Evolutionary conservation across 1,140 invertebrate species (phyloP).

Genomic region (Asbolus verrucosus): DNA sequence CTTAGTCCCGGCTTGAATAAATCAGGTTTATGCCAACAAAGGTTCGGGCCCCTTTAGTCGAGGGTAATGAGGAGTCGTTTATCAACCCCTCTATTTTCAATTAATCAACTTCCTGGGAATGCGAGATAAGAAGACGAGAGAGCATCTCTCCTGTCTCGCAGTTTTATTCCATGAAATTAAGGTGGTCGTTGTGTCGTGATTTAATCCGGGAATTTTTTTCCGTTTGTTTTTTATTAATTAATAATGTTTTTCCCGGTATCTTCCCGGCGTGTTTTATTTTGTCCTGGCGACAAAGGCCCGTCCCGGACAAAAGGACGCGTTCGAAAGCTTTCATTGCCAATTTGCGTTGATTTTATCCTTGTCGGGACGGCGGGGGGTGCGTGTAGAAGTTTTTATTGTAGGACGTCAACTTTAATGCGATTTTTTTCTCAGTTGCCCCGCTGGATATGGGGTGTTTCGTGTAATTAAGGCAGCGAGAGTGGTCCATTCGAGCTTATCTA

Average conservation of each 20-base stretch:
- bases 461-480: too few relatives aligned
- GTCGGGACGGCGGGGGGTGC: too few relatives aligned
- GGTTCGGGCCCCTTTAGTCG: conserved; percentile 27
- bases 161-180: conserved; percentile 34
- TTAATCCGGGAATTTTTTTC: conserved; percentile 15
- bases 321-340: neutral
- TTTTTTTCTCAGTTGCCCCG: too few relatives aligned
- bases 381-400: too few relatives aligned
- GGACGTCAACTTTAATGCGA: too few relatives aligned
- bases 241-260: conserved; percentile 18
- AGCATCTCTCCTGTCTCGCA: conserved; percentile 8
- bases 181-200: conserved; percentile 27
- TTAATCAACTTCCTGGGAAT: conserved; percentile 39
- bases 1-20: conserved; percentile 10
- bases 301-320: neutral
- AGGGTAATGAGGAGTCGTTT: conserved; percentile 38
- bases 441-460: too few relatives aligned
- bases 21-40: conserved; percentile 35
- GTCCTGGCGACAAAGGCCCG: neutral
- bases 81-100: conserved; percentile 39
- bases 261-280: neutral
- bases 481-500: too few relatives aligned
- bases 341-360: neutral
- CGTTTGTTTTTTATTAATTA: conserved; percentile 20
- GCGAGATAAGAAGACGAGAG: conserved; percentile 30